phyloP scores from a whole-genome alignment of 1,140 invertebrate genomes.

The Neodiprion pinetum region DNA sequence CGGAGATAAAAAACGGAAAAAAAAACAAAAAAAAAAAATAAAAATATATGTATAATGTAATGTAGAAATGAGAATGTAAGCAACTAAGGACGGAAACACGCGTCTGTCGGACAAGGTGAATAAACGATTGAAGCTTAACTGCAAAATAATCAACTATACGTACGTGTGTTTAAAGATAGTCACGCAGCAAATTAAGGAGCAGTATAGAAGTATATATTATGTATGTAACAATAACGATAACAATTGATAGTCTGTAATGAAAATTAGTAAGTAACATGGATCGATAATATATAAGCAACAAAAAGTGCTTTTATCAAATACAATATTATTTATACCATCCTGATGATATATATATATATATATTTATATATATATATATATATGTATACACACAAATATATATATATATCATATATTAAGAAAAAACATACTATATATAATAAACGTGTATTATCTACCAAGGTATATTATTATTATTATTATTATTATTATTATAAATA shows the following conservation, averaged over 20 bases:
- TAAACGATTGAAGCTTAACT: neutral
- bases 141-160: neutral
- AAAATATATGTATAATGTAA: too few species aligned
- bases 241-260: neutral
- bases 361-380: slow-evolving; percentile 39
- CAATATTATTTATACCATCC: slow-evolving; percentile 61
- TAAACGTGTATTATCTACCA: slow-evolving; percentile 47
- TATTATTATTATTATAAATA: slow-evolving; percentile 37
- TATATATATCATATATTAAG: slow-evolving; percentile 41
- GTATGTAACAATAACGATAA: neutral
- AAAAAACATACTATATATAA: slow-evolving; percentile 46
- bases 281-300: slow-evolving; percentile 60
- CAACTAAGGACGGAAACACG: too few species aligned
- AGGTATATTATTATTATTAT: slow-evolving; percentile 54
- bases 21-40: too few species aligned
- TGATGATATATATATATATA: slow-evolving; percentile 44
- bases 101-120: neutral
- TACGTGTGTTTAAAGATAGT: neutral
- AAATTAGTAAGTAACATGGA: slow-evolving; percentile 41
- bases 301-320: slow-evolving; percentile 61
- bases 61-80: too few species aligned
- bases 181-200: neutral
- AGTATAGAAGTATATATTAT: too few species aligned
- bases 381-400: slow-evolving; percentile 29
- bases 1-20: too few species aligned